Base-by-base conservation (phyloP, 1,140 invertebrate species). In the Polypedilum pembai region DNA sequence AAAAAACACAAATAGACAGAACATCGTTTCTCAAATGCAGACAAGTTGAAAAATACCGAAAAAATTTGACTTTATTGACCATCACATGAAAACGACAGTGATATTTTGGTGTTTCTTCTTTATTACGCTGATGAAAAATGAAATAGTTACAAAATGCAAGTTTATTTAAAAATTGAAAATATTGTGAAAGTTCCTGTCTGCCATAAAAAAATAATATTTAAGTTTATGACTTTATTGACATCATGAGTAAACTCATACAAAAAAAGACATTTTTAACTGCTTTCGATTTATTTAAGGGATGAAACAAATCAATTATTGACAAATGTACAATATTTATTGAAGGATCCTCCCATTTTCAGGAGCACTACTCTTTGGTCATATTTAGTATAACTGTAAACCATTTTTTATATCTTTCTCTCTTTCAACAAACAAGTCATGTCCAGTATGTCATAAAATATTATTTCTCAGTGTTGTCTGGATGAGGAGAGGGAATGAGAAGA, bases 301-400 rank as follows among this genome's bases (percentile, higher is more conserved):
- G 65, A 69, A 69, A 69, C 65, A 69, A 69, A 69, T 69, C 65
- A 69, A 69, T 69, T 69, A 69, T 69, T 69, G 18, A 21, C 17
- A 69, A 56, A n/a, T 45, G 3, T 56, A 56, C 45, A n/a, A n/a
- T 56, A 56, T n/a, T 56, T 56, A 56, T 45, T n/a, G 45, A 12
- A 56, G 45, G 45, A 56, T 56, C 45, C 45, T 56, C 45, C 45
- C 45, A 56, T 56, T 33, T 56, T 56, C 45, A 56, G 45, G 45
- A 56, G 45, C 45, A 12, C 2, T 4, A 45, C 24, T 45, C 41
- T 56, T 8, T n/a, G 45, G 45, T 56, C 45, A 56, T n/a, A 56
- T 56, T 56, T 56, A 12, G 45, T n/a, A 56, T 56, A 56, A 56
- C 45, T 12, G 45, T 56, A 56, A 45, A 45, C 8, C 12, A n/a